Base-by-base conservation (phyloP, 2,888 invertebrate genomes). In the Protonemura montana region DNA sequence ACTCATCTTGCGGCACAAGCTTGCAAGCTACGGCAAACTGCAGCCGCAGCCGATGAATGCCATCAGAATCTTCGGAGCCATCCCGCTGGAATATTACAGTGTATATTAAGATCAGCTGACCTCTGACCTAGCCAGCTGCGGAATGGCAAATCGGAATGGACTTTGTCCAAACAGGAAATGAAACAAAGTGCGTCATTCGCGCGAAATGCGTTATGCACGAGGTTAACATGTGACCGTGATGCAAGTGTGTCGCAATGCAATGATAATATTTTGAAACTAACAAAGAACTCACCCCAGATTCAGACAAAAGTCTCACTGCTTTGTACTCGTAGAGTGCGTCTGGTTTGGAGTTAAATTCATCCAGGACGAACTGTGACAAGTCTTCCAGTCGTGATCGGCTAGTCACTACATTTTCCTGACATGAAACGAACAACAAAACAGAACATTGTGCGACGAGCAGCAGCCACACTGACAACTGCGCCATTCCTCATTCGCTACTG, bases 11-110 rank as follows among this genome's bases (percentile, higher is more conserved):
- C 2, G 86, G 77, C 41, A 80, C n/a, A 28, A 81, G 26, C 27
- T 82, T 87, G 26, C 88, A 88, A 25, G 82, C 80, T n/a, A 86
- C 86, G 13, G 59, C 76, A 21, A 88, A 82, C 13, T 87, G 86
- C 42, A 88, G 29, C 28, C 86, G 78, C 77, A 88, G 30, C 35
- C 83, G 85, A 28, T 85, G 87, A 10, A 76, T 59, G n/a, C 78
- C 80, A 10, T 86, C 85, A 21, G 87, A 86, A 41, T 81, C 87
- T 59, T 21, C 13, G 59, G 59, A 59, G 59, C 59, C 59, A 21
- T 21, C 59, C 2, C 1, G 2, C 59, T 59, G 59, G 1, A 59
- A 59, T 1, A 21, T 10, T 2, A 59, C 13, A 59, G 7, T 2
- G 59, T 10, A 21, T 59, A 16, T 16, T 59, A 21, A 59, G 59